Percentiles rank a stretch among this genome's conserved stretches.
These are phyloP conservation scores for Blomia tropicalis DNA, from an alignment of 2,888 invertebrate genomes.

Conservation along the genomic window DNA sequence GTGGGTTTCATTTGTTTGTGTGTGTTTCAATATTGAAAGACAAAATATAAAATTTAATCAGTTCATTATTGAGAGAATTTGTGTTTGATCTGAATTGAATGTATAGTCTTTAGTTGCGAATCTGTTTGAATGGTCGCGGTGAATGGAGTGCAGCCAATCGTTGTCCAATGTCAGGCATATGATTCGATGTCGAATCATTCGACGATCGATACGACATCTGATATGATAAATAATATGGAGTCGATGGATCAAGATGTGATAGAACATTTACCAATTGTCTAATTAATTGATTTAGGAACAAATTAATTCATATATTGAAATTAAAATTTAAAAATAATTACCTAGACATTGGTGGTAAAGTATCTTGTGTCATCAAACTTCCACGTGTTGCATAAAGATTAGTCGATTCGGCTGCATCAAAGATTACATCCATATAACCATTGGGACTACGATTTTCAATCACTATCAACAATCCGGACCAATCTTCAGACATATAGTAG, in stretches of 20 bases:
- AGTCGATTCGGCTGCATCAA: constrained; percentile 90
- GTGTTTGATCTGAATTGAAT: too few species aligned
- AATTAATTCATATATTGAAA: not conserved
- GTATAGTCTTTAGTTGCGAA: not conserved
- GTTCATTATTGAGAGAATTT: too few species aligned
- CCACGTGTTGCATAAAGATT: constrained; percentile 93
- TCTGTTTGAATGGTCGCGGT: not conserved
- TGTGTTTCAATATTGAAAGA: too few species aligned
- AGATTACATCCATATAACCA: constrained; percentile 87
- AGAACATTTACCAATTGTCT: constrained; percentile 88
- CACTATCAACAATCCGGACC: constrained; percentile 92
- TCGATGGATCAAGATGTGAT: constrained; percentile 84
- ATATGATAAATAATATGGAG: constrained; percentile 85
- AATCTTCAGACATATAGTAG: constrained; percentile 84
- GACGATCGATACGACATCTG: constrained; percentile 78
- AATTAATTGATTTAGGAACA: constrained; percentile 27
- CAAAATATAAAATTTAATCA: too few species aligned
- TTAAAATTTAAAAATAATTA: constrained; percentile 37
- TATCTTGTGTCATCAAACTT: constrained; percentile 76
- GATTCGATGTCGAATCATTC: constrained; percentile 39
- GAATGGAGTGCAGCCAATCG: not conserved
- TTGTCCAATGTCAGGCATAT: not conserved
- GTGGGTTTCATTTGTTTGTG: too few species aligned
- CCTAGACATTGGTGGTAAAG: constrained; percentile 87
- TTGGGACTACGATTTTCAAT: constrained; percentile 87